A percentile compares a stretch with the other conserved stretches of the same genome.
Conservation (phyloP, 1,140 invertebrate genomes). For the Rhizoglyphus robini region DNA sequence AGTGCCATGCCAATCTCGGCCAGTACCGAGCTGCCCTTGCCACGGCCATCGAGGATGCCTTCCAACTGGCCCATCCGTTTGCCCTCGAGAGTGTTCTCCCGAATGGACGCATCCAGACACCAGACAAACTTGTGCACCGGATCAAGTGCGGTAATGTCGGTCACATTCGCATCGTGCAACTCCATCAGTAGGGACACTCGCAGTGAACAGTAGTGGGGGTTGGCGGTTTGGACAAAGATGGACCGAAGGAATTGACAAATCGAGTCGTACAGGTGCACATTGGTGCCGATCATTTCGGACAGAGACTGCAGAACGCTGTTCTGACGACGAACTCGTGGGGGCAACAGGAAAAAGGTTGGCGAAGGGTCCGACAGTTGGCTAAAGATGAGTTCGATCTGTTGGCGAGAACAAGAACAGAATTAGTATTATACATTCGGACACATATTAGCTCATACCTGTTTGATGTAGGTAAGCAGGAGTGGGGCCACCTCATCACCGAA, state of each 20-base stretch:
- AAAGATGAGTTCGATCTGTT: conserved; percentile 70
- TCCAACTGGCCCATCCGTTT: conserved; percentile 85
- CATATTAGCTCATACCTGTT: conserved; percentile 51
- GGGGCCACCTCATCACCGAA: conserved; percentile 96
- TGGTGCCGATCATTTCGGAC: conserved; percentile 80
- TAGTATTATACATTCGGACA: too few relatives aligned
- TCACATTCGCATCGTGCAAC: conserved; percentile 74
- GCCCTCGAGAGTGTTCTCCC: conserved; percentile 89
- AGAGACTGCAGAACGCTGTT: conserved; percentile 85
- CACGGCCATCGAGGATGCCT: conserved; percentile 72
- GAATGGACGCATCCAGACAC: conserved; percentile 94
- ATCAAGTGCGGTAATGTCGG: conserved; percentile 91
- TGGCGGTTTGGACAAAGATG: conserved; percentile 79
- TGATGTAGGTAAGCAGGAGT: conserved; percentile 76
- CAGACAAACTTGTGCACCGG: conserved; percentile 98
- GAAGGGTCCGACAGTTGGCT: conserved; percentile 38
- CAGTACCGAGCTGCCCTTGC: conserved; percentile 68
- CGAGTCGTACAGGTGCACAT: conserved; percentile 93
- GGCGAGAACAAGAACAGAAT: too few relatives aligned
- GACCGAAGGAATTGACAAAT: conserved; percentile 88
- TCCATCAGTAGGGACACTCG: conserved; percentile 91
- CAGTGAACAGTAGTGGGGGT: conserved; percentile 92
- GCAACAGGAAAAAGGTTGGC: conserved; percentile 66
- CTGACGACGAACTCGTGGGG: conserved; percentile 78
- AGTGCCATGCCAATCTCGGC: conserved; percentile 86